phyloP scores from a whole-genome alignment of 64 coral and sea anemone genomes.

The Pocillopora verrucosa region DNA sequence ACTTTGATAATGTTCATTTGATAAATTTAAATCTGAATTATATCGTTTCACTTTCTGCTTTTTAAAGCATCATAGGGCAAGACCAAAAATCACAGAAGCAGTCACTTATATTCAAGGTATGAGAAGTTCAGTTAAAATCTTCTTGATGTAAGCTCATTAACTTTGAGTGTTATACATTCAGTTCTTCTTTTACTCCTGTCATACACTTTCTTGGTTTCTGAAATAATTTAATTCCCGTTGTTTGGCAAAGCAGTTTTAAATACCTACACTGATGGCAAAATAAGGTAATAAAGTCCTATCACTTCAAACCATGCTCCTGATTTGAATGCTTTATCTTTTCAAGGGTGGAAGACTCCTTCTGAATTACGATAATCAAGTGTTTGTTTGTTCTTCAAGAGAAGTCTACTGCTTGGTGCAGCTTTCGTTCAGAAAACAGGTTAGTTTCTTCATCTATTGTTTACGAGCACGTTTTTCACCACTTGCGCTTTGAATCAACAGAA shows the following conservation, averaged over 20 bases:
- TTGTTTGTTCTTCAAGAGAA: slow-evolving; percentile 90
- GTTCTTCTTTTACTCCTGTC: too few species aligned
- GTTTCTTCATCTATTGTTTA: neutral
- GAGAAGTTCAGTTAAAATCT: neutral
- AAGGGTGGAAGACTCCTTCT: slow-evolving; percentile 88
- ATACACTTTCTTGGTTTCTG: too few species aligned
- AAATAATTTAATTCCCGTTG: too few species aligned
- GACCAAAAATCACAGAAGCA: slow-evolving; percentile 84
- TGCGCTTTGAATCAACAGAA: neutral
- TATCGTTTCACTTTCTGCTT: neutral
- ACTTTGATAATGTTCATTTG: too few species aligned
- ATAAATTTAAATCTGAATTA: neutral
- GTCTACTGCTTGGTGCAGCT: slow-evolving; percentile 90
- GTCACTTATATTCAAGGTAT: slow-evolving; percentile 80
- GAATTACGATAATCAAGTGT: slow-evolving; percentile 96
- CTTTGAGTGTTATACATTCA: too few species aligned
- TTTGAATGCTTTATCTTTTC: slow-evolving; percentile 6
- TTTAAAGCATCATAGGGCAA: slow-evolving; percentile 79
- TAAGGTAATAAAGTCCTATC: too few species aligned
- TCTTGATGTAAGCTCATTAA: too few species aligned
- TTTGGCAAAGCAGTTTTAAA: too few species aligned
- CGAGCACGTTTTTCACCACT: neutral
- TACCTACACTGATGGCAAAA: too few species aligned
- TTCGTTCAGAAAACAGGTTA: slow-evolving; percentile 94
- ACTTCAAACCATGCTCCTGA: neutral